phyloP scores from a whole-genome alignment of 2,797 vertebrate genomes.

The Netta rufina region DNA sequence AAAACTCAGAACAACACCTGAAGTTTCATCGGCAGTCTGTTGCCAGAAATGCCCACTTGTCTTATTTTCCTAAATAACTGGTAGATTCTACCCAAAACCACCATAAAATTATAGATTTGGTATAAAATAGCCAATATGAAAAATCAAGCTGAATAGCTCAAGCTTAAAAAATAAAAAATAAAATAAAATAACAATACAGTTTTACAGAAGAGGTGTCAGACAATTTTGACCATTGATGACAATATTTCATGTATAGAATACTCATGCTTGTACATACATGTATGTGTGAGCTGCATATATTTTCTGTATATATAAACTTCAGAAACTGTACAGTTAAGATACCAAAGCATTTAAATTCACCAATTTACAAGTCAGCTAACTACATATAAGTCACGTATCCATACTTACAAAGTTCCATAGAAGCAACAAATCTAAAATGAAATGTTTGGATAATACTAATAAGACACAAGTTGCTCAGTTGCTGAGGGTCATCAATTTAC shows the following conservation, averaged over 20 bases:
- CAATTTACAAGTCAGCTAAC: neutral
- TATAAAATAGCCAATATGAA: neutral
- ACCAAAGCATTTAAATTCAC: neutral
- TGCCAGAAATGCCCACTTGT: neutral
- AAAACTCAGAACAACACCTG: neutral
- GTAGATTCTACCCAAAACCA: neutral
- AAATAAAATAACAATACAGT: neutral
- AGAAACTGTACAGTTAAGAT: neutral
- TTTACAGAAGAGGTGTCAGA: neutral
- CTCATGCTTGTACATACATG: neutral
- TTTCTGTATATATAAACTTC: neutral
- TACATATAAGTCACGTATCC: neutral
- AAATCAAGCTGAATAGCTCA: neutral
- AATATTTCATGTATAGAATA: neutral
- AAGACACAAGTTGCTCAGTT: neutral
- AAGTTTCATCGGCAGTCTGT: neutral
- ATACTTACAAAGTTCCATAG: neutral
- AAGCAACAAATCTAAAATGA: neutral
- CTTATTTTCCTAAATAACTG: neutral
- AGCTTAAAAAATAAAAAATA: neutral
- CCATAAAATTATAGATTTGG: neutral
- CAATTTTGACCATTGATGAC: neutral
- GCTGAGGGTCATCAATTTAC: neutral
- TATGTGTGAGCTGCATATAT: neutral
- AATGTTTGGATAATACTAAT: neutral